These are phyloP conservation scores for Scartelaos histophorus DNA, from an alignment of 2,113 vertebrate species.

Conservation along the genomic window DNA sequence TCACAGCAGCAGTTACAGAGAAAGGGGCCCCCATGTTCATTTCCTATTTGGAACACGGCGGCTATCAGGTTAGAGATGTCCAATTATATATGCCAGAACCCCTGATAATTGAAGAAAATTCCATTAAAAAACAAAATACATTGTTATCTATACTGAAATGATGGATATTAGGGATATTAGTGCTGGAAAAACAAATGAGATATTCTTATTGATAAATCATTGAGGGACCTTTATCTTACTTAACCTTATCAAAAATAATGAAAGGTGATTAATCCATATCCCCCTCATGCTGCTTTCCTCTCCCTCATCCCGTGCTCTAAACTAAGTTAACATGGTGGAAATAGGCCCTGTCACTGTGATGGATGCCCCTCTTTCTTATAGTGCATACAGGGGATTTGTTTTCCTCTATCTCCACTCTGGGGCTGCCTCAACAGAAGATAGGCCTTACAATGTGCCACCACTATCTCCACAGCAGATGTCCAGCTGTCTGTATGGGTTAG, in stretches of 20 bases:
- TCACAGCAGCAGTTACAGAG: too few relatives aligned
- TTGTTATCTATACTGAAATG: too few relatives aligned
- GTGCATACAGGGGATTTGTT: constrained; percentile 53
- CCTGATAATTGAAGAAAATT: too few relatives aligned
- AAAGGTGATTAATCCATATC: neutral
- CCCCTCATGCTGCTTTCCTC: constrained; percentile 20
- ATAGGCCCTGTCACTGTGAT: constrained; percentile 51
- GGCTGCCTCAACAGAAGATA: constrained; percentile 30
- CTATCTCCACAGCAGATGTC: constrained; percentile 57
- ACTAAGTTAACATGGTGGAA: constrained; percentile 60
- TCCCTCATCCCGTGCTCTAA: constrained; percentile 38
- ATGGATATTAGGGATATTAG: too few relatives aligned
- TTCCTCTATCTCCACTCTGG: constrained; percentile 33
- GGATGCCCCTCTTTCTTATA: constrained; percentile 51
- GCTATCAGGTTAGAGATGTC: too few relatives aligned
- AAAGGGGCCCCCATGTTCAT: too few relatives aligned
- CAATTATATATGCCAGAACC: too few relatives aligned
- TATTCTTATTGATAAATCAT: neutral
- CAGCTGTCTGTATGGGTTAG: constrained; percentile 36
- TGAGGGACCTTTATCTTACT: neutral
- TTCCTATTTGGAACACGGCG: too few relatives aligned
- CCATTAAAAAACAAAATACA: too few relatives aligned
- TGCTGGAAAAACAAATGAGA: neutral
- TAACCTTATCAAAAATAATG: neutral
- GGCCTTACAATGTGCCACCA: constrained; percentile 31